phyloP scores from a whole-genome alignment of 2,797 vertebrate species.

The Graptemys geographica region DNA sequence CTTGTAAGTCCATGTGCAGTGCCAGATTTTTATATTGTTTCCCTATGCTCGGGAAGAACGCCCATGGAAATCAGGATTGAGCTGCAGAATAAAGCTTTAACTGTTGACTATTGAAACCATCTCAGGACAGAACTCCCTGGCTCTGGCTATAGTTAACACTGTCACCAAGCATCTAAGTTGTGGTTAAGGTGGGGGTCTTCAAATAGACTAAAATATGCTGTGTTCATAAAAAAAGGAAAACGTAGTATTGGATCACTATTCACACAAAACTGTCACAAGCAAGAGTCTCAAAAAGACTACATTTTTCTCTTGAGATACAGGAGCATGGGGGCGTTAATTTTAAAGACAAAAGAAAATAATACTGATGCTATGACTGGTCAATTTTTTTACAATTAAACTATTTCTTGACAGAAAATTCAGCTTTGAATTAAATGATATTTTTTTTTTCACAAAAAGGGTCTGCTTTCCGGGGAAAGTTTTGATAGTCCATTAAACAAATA shows the following conservation, averaged over 20 bases:
- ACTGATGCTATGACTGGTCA: not conserved
- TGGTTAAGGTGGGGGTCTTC: not conserved
- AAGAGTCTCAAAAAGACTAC: not conserved
- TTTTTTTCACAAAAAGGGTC: not conserved
- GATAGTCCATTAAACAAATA: not conserved
- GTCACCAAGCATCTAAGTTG: not conserved
- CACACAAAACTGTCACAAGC: not conserved
- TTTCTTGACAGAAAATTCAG: not conserved
- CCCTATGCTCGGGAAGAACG: not conserved
- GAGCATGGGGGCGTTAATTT: not conserved
- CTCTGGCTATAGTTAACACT: not conserved
- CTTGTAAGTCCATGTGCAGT: accelerated
- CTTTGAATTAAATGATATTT: not conserved
- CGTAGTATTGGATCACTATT: not conserved
- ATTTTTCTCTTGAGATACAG: not conserved
- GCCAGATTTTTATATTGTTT: not conserved
- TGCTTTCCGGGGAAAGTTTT: not conserved
- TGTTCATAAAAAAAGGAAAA: not conserved
- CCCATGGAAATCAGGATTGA: not conserved
- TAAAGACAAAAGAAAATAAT: not conserved
- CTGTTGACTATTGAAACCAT: not conserved
- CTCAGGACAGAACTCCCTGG: not conserved
- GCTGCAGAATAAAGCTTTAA: not conserved
- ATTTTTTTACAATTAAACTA: not conserved
- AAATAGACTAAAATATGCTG: not conserved